phyloP scores from a whole-genome alignment of 2,113 vertebrate species.

The Physeter macrocephalus region DNA sequence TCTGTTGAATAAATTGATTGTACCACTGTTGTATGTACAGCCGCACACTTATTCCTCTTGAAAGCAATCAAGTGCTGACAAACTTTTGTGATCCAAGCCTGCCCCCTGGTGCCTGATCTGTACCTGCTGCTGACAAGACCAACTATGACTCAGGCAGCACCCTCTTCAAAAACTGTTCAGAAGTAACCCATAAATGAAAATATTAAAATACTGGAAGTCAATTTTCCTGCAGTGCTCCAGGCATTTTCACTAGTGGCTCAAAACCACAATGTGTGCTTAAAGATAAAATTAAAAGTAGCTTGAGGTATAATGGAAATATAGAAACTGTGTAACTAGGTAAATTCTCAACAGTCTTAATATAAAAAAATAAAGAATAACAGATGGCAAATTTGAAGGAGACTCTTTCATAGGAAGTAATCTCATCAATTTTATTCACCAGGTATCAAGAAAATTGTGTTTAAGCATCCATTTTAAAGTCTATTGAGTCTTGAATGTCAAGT shows the following conservation, averaged over 20 bases:
- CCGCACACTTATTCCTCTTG: background rate
- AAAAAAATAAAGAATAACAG: background rate
- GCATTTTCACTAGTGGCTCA: background rate
- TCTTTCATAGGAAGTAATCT: background rate
- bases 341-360: background rate
- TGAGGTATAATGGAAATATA: background rate
- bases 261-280: background rate
- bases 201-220: rapidly evolving
- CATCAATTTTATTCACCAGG: background rate
- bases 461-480: background rate
- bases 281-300: background rate
- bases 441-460: background rate
- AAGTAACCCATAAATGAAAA: background rate
- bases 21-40: rapidly evolving
- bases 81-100: conserved; percentile 55
- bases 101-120: conserved; percentile 57
- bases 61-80: rapidly evolving
- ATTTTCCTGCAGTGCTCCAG: too few species aligned
- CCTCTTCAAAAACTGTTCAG: background rate
- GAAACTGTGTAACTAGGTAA: background rate
- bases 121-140: background rate
- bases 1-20: background rate
- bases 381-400: background rate
- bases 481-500: background rate
- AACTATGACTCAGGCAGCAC: rapidly evolving